Base-by-base conservation (phyloP, 2,113 vertebrate genomes). In the Gnathonemus echidnorhynchus region DNA sequence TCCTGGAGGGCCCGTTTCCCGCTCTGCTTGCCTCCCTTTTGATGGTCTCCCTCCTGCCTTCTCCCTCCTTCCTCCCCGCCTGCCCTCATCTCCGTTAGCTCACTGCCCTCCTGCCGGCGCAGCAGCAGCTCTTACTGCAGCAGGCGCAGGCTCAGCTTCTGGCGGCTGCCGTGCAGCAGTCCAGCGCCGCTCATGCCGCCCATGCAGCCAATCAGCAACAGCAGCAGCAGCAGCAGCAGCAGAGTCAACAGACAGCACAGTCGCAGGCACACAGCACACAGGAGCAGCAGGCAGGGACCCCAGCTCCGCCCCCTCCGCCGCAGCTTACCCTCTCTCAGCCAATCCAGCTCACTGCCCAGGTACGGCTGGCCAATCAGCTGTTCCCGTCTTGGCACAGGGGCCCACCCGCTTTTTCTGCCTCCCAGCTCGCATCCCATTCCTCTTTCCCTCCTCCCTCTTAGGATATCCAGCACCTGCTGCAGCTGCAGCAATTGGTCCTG, bases 271-370 rank as follows among this genome's bases (percentile, higher is more conserved):
- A 96, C 92, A 95, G 90, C 94, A 94, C 95, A 93, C 95, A 96
- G 93, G 95, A 96, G 86, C 95, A 96, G 87, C 95, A 96, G 92
- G 94, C 93, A 88, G 56, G 90, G 94, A 93, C 94, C 95, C 94
- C 95, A 92, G 95, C 96, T 94, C 96, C 95, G 56, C 95, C 97
- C 94, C 96, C 96, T 90, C 96, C 96, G 85, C 96, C 96, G 27
- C 97, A 97, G 95, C 96, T 98, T 89, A 94, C 97, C 90, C 96
- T 98, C 90, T 97, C 97, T 92, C 97, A 98, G 93, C 97, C 97
- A 92, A 97, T 98, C 96, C 97, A 98, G 94, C 97, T 98, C 94
- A 98, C 97, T 80, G 97, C 97, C 94, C 97, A 98, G 97, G 97
- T 98, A 98, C 96, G 92, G 93, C 90, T 88, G 87, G 74, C 91